These are phyloP conservation scores for Hypselothyrea guttata DNA, from an alignment of 2,888 invertebrate genomes.

Conservation along the genomic window DNA sequence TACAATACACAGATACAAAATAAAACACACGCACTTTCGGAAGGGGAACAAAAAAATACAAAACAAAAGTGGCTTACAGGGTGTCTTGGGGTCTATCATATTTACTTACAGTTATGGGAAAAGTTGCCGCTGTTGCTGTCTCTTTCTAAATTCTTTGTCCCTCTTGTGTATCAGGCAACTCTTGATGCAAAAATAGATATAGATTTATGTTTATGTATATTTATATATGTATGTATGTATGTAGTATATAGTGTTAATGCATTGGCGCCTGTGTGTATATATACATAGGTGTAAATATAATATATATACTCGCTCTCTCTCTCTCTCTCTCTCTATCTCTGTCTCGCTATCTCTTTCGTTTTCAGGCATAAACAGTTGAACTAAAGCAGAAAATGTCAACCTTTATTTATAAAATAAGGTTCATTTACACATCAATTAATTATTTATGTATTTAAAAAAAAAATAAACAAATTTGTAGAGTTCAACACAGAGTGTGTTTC, in stretches of 20 bases:
- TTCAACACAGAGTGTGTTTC: conserved; percentile 30
- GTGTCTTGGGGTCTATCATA: conserved; percentile 10
- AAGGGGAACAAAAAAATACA: conserved; percentile 44
- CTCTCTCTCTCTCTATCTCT: conserved; percentile 5
- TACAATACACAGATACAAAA: too few relatives aligned
- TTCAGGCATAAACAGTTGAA: conserved; percentile 35
- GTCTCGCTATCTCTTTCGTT: conserved; percentile 24
- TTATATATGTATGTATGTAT: conserved; percentile 30
- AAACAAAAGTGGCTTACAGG: conserved; percentile 55
- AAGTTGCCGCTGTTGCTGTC: conserved; percentile 35
- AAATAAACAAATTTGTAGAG: conserved; percentile 35
- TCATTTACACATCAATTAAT: conserved; percentile 34
- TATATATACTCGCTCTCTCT: conserved; percentile 48
- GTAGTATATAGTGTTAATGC: conserved; percentile 34
- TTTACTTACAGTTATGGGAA: conserved; percentile 57
- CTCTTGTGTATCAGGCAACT: conserved; percentile 54
- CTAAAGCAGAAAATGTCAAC: conserved; percentile 55
- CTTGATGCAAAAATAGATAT: conserved; percentile 65
- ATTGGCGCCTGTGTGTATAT: conserved; percentile 24
- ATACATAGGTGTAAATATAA: conserved; percentile 50
- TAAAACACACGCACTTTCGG: conserved; percentile 16
- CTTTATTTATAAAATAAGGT: conserved; percentile 82
- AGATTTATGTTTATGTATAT: conserved; percentile 32
- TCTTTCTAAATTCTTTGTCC: conserved; percentile 29
- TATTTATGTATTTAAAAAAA: conserved; percentile 50